Evolutionary conservation across 2,888 invertebrate species (phyloP), one percentile per base, ranked within the genome.

Genomic region (Noctua fimbriata): DNA sequence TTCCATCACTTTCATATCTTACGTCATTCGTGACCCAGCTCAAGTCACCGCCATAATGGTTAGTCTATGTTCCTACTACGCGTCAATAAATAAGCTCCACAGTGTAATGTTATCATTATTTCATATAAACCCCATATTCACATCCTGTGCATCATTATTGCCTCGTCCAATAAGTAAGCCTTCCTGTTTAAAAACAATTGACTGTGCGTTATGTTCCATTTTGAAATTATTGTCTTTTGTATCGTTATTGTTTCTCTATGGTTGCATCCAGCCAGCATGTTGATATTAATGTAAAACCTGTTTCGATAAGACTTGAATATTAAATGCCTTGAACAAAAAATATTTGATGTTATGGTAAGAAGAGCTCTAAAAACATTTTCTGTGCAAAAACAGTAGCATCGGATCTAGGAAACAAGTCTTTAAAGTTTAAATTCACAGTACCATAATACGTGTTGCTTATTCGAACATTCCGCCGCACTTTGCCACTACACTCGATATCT

Each of bases 171-270:
- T 89, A 89, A 90, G 86, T 86, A 81, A 78, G 76, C 75, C 90
- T 91, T 92, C 92, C 92, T 91, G 92, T 89, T 91, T 89, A 89
- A 81, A 83, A 83, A 89, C 90, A 91, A 89, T 89, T 89, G 90
- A 82, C 82, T 80, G 79, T 67, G 70, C 76, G 69, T 76, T 76
- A 65, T 52, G 63, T 63, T 75, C 32, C n/a, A 12, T 41, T 76
- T 75, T 71, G 12, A 63, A 55, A 63, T 47, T 41, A 70, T 70
- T 65, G 58, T 44, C 47, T 67, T 73, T 69, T 49, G 36, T 44
- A 70, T 52, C 47, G 21, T 47, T 24, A 28, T 69, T 24, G 21
- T 65, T 24, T 21, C 21, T 81, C 16, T 69, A 49, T 52, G 73
- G 49, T 74, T 52, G 16, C 36, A 52, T 52, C 24, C 36, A 69